Base-by-base conservation (phyloP, 1,140 invertebrate genomes). In the Bombus haemorrhoidalis region DNA sequence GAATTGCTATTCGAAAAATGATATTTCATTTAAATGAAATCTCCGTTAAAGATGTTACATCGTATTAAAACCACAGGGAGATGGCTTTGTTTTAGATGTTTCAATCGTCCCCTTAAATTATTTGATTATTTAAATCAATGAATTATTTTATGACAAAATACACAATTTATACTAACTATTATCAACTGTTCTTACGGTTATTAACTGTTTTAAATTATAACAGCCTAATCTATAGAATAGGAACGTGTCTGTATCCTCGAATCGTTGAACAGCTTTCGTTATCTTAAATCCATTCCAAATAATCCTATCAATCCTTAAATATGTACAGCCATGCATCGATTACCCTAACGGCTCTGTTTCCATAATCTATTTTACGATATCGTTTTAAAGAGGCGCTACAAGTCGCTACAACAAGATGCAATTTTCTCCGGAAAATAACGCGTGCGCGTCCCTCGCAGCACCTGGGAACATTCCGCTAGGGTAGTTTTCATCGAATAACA, bases 401-500 rank as follows among this genome's bases (percentile, higher is more conserved):
- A 39, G 12, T 62, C 32, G 66, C 25, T 71, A 2, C 37, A 39
- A 28, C 39, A 41, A n/a, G 13, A n/a, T 18, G 37, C n/a, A 53
- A 34, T 25, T 53, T 47, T 34, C 13, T 3, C 12, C 15, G 22
- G 73, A 53, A 32, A 74, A 47, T 41, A 74, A 74, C n/a, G 72
- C 18, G 28, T 43, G 22, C 15, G 18, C 34, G 25, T 37, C n/a
- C 18, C 41, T 47, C n/a, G 18, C 6, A 3, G 25, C 6, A 25
- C 25, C 66, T 43, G 43, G 77, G 77, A 79, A 69, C 25, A n/a
- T 79, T 68, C 77, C 77, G 28, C 64, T 68, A 10, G 34, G 9
- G 66, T 66, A 34, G 34, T 34, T 37, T 37, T 18, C 25, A 62
- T 9, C 15, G 34, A 15, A 41, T 22, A 41, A n/a, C 22, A 10